Conservation (phyloP, 2,113 vertebrate species). For the Pedionomus torquatus region DNA sequence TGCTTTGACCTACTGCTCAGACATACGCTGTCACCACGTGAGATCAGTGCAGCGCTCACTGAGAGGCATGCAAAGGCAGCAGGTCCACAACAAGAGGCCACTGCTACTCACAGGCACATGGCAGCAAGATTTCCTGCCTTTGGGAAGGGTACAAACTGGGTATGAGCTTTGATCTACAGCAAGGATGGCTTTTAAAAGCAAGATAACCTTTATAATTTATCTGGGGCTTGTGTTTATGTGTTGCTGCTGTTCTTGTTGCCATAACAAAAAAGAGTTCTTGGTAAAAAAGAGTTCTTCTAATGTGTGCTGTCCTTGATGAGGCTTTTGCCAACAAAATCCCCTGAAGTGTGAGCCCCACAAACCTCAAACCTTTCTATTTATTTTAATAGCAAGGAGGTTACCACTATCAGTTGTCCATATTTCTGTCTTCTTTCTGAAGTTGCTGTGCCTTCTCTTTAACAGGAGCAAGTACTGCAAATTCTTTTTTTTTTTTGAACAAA, state of each 20-base stretch:
- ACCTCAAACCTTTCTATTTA: slow-evolving; percentile 16
- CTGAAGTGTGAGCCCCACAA: not conserved
- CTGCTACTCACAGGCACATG: not conserved
- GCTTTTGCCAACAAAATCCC: not conserved
- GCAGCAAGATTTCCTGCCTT: not conserved
- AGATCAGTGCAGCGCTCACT: not conserved
- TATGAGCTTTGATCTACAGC: not conserved
- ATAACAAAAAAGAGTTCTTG: not conserved
- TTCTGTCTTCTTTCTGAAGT: not conserved
- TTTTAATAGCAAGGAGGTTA: slow-evolving; percentile 4
- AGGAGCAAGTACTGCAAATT: not conserved
- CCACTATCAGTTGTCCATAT: not conserved
- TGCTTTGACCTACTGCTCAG: not conserved
- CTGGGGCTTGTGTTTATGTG: not conserved
- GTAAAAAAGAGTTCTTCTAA: too few relatives aligned
- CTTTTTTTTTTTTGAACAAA: not conserved
- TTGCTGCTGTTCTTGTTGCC: slow-evolving; percentile 10
- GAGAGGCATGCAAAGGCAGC: not conserved
- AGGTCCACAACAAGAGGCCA: not conserved
- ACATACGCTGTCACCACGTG: not conserved
- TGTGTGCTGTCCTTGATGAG: not conserved
- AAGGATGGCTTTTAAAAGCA: slow-evolving; percentile 1
- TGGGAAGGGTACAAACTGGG: not conserved
- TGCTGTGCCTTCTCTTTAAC: not conserved
- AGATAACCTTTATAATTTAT: not conserved